phyloP scores from a whole-genome alignment of 2,888 invertebrate genomes.

The Temnothorax ravouxi region DNA sequence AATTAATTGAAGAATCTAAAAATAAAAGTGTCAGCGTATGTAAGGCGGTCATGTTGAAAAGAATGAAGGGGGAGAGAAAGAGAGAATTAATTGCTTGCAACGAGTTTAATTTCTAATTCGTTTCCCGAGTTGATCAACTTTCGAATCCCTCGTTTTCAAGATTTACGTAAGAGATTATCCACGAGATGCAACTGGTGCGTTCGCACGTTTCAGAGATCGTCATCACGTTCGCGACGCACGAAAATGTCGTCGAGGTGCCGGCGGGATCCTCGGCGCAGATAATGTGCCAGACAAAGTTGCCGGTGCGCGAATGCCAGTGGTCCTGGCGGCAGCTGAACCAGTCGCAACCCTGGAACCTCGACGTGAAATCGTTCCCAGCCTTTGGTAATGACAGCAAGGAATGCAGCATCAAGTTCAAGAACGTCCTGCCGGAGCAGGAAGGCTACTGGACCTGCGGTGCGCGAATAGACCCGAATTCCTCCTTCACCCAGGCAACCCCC shows the following conservation, averaged over 20 bases:
- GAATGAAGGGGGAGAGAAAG: not conserved
- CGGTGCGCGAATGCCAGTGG: slow-evolving; percentile 84
- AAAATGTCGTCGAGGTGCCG: slow-evolving; percentile 80
- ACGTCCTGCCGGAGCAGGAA: slow-evolving; percentile 83
- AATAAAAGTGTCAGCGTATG: not conserved
- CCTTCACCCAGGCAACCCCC: slow-evolving; percentile 80
- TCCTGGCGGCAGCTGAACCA: slow-evolving; percentile 84
- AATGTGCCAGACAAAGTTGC: slow-evolving; percentile 79
- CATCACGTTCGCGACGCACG: slow-evolving; percentile 79
- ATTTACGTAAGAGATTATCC: not conserved
- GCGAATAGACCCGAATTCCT: slow-evolving; percentile 76
- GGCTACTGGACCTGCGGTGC: slow-evolving; percentile 85
- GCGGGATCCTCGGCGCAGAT: slow-evolving; percentile 82
- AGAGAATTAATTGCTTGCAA: not conserved
- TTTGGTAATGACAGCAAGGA: slow-evolving; percentile 82
- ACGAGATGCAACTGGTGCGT: slow-evolving; percentile 5
- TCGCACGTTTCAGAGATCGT: slow-evolving; percentile 69
- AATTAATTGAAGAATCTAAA: not conserved
- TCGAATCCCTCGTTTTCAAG: not conserved
- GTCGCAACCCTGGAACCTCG: slow-evolving; percentile 83
- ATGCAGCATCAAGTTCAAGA: slow-evolving; percentile 84
- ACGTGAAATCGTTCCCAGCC: slow-evolving; percentile 82
- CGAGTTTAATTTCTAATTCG: not conserved
- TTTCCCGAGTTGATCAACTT: slow-evolving; percentile 9
- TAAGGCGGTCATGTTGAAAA: not conserved